phyloP scores from a whole-genome alignment of 2,888 invertebrate species.

The Tenthredo mesomela region DNA sequence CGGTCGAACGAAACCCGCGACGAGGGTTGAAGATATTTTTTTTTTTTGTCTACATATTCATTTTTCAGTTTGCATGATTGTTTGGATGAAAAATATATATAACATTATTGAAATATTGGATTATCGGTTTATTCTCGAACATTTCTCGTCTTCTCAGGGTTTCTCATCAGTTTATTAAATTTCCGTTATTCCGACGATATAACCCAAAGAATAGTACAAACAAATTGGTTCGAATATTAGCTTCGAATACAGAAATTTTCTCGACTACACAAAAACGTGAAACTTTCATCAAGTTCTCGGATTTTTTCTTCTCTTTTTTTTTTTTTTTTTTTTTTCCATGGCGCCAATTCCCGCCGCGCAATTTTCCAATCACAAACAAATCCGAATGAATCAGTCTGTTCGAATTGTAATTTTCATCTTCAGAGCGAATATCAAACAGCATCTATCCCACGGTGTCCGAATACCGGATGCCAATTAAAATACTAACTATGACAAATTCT shows the following conservation, averaged over 20 bases:
- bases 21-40: background rate
- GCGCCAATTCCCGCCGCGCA: background rate
- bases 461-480: background rate
- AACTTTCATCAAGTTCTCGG: background rate
- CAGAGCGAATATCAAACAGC: background rate
- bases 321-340: background rate
- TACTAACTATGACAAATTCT: background rate
- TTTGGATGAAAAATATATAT: background rate
- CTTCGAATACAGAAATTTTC: background rate
- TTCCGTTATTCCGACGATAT: background rate
- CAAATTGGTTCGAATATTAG: background rate
- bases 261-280: background rate
- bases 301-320: background rate
- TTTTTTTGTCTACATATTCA: background rate
- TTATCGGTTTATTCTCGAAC: conserved; percentile 9
- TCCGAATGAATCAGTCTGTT: background rate
- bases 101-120: background rate
- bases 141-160: background rate
- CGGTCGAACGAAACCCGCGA: background rate
- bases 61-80: conserved; percentile 16
- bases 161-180: background rate
- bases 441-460: background rate
- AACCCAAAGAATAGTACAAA: background rate
- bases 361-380: background rate
- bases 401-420: background rate